Percentiles rank a stretch among this genome's conserved stretches.
Evolutionary conservation across 2,113 vertebrate genomes (phyloP).

Genomic region (Sardina pilchardus): DNA sequence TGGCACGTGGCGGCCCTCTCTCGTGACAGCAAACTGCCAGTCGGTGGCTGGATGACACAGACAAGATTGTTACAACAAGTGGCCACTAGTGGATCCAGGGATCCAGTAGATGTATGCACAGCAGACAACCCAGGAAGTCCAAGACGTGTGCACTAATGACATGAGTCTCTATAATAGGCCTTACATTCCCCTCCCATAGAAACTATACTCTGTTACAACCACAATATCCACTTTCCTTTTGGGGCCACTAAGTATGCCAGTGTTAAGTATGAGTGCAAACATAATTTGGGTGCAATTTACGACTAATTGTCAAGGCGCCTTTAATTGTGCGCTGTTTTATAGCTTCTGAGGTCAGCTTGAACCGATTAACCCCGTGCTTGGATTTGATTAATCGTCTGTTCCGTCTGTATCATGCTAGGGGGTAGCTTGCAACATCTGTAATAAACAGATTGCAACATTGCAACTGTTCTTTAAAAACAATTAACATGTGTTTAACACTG

Average conservation of each 20-base stretch:
- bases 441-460: not conserved
- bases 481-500: constrained; percentile 35
- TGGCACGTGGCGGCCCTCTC: constrained; percentile 85
- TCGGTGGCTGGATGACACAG: constrained; percentile 80
- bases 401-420: not conserved
- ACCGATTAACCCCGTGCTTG: constrained; percentile 69
- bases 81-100: not conserved
- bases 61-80: not conserved
- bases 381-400: constrained; percentile 58
- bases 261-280: constrained; percentile 54
- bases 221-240: constrained; percentile 42
- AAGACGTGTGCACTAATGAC: not conserved
- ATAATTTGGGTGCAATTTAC: constrained; percentile 51
- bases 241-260: constrained; percentile 45
- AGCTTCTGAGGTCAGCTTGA: constrained; percentile 70
- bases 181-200: constrained; percentile 33
- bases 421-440: not conserved
- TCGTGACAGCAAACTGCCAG: constrained; percentile 86
- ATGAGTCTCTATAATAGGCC: not conserved
- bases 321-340: constrained; percentile 59
- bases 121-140: not conserved
- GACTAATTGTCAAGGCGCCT: constrained; percentile 52
- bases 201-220: constrained; percentile 32
- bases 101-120: not conserved
- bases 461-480: not conserved